Conservation (phyloP, 2,113 vertebrate genomes). For the Alethe castanea region DNA sequence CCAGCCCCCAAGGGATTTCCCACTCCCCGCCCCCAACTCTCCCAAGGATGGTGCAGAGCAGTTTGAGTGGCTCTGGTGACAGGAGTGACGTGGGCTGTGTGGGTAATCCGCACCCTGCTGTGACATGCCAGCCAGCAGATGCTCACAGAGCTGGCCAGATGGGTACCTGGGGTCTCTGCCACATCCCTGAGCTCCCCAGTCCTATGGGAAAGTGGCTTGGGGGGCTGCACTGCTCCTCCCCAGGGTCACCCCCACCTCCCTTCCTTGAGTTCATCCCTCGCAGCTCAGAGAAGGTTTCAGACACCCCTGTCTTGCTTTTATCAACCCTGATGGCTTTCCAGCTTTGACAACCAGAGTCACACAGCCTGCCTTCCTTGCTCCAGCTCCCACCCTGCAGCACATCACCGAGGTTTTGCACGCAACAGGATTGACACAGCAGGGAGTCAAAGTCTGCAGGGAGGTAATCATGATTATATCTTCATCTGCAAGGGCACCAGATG, state of each 20-base stretch:
- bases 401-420: not conserved
- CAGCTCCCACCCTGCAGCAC: not conserved
- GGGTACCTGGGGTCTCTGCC: not conserved
- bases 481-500: not conserved
- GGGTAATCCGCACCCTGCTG: accelerated
- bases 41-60: not conserved
- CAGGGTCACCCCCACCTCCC: not conserved
- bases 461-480: not conserved
- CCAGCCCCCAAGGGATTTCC: not conserved
- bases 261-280: accelerated
- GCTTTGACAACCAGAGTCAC: not conserved
- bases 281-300: not conserved
- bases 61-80: not conserved
- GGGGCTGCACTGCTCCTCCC: not conserved
- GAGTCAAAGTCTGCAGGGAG: not conserved
- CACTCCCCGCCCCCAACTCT: accelerated
- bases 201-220: accelerated
- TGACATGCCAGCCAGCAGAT: not conserved
- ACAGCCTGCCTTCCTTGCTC: not conserved
- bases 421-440: not conserved
- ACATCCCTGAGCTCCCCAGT: accelerated
- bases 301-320: not conserved
- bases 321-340: not conserved
- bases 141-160: not conserved
- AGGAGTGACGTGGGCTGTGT: accelerated